Percentiles rank a stretch among this genome's conserved stretches.
Evolutionary conservation across 2,797 vertebrate species (phyloP).

Genomic region (Helicolenus hilgendorfi): DNA sequence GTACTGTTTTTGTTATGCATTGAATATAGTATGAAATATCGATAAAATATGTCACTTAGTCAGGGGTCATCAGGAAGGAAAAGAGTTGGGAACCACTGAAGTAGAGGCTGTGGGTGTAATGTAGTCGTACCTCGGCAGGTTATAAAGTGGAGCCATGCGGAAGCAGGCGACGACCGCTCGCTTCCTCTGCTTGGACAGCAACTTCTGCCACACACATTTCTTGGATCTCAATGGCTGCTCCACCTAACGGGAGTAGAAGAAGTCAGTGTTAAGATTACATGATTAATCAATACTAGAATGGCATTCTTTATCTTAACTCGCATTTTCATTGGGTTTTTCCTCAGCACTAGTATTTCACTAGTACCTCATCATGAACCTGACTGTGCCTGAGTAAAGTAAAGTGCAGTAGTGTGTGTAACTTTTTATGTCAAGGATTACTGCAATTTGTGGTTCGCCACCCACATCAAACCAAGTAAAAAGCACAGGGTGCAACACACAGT

Average conservation of each 20-base stretch:
- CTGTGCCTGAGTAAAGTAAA: neutral
- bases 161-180: constrained; percentile 99
- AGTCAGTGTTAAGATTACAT: neutral
- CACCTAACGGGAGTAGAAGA: constrained; percentile 87
- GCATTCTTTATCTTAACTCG: neutral
- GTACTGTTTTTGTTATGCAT: no score
- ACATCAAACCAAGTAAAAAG: neutral
- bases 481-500: neutral
- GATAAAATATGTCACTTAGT: no score
- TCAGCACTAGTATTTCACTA: neutral
- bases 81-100: no score
- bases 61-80: no score
- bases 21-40: no score
- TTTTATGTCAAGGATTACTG: constrained; percentile 1
- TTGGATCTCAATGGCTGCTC: constrained; percentile 98
- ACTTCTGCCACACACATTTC: constrained; percentile 99
- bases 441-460: constrained; percentile 1
- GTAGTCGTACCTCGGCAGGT: constrained; percentile 94
- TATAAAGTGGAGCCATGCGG: constrained; percentile 98
- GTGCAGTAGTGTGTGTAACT: neutral
- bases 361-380: constrained; percentile 27
- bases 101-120: neutral
- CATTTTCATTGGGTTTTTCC: neutral
- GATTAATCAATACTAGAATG: neutral
- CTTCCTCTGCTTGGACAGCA: constrained; percentile 98